Conservation (phyloP, 35 echinoderm and acorn worm species). For the Acanthaster planci region DNA sequence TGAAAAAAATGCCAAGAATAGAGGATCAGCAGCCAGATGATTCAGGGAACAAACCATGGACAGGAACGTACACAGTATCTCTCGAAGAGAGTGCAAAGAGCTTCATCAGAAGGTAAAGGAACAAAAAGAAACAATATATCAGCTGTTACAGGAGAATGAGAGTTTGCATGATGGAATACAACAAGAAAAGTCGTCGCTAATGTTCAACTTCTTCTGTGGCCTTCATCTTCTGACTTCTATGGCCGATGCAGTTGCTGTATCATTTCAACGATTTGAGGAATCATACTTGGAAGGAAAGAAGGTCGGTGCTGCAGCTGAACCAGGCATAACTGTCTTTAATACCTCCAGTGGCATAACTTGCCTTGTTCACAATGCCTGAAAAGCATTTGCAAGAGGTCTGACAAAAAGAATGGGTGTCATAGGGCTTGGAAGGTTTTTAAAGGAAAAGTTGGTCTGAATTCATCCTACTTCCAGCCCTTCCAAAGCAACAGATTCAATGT, state of each 20-base stretch:
- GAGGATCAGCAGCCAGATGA: neutral
- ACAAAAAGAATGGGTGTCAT: constrained; percentile 20
- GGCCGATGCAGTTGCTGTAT: too few relatives aligned
- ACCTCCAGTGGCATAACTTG: constrained; percentile 16
- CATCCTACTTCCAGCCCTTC: neutral
- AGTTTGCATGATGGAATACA: neutral
- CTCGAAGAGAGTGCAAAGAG: neutral
- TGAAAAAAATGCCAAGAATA: neutral
- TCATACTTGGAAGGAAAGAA: neutral
- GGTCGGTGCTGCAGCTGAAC: constrained; percentile 10
- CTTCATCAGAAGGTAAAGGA: neutral
- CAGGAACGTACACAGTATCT: neutral
- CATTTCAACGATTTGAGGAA: constrained; percentile 31
- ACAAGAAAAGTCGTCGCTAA: too few relatives aligned
- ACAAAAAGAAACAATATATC: neutral
- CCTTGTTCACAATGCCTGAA: constrained; percentile 18
- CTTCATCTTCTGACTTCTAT: too few relatives aligned
- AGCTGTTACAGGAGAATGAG: neutral
- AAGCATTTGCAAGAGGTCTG: too few relatives aligned
- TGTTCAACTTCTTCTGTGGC: too few relatives aligned
- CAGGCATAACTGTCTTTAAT: constrained; percentile 12
- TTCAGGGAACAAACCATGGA: constrained; percentile 8
- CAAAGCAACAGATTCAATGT: constrained; percentile 32
- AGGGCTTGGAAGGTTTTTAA: constrained; percentile 27
- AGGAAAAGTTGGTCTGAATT: neutral